Percentiles rank a stretch among this genome's conserved stretches.
Conservation (phyloP, 2,888 invertebrate genomes). For the Volucella inanis region DNA sequence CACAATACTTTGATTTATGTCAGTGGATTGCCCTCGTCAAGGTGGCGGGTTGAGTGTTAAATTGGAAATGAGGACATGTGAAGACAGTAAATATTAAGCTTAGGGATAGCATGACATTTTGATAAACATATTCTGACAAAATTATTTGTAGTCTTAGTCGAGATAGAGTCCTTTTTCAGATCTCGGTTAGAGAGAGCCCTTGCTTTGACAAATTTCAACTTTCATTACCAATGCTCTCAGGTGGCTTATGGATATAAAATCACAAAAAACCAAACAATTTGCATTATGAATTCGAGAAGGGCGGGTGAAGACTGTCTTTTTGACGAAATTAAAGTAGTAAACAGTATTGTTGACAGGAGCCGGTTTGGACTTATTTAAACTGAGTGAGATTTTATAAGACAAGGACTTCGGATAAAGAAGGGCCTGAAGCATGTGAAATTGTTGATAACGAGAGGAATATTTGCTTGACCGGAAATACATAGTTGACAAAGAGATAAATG, state of each 20-base stretch:
- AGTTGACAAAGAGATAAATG: too few species aligned
- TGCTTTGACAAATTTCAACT: constrained; percentile 32
- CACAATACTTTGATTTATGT: constrained; percentile 60
- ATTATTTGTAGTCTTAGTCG: constrained; percentile 3
- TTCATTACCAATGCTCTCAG: constrained; percentile 13
- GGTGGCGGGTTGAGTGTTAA: neutral
- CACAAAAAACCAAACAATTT: constrained; percentile 2
- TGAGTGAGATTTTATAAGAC: too few species aligned
- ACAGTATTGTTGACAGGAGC: neutral
- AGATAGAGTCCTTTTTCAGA: constrained; percentile 22
- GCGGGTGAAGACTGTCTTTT: neutral
- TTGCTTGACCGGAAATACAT: too few species aligned
- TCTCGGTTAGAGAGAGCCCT: neutral
- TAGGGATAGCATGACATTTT: constrained; percentile 1
- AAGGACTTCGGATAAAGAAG: too few species aligned
- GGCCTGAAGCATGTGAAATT: too few species aligned
- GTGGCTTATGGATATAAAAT: constrained; percentile 8
- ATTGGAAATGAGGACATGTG: constrained; percentile 3
- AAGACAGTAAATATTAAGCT: neutral
- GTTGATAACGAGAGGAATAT: too few species aligned
- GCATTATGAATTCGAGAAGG: neutral
- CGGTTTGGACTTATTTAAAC: too few species aligned
- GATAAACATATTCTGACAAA: constrained; percentile 14
- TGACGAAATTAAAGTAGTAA: neutral
- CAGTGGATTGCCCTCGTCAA: neutral